These are phyloP conservation scores for Phalacrocorax carbo DNA, from an alignment of 2,113 vertebrate species.

Conservation along the genomic window DNA sequence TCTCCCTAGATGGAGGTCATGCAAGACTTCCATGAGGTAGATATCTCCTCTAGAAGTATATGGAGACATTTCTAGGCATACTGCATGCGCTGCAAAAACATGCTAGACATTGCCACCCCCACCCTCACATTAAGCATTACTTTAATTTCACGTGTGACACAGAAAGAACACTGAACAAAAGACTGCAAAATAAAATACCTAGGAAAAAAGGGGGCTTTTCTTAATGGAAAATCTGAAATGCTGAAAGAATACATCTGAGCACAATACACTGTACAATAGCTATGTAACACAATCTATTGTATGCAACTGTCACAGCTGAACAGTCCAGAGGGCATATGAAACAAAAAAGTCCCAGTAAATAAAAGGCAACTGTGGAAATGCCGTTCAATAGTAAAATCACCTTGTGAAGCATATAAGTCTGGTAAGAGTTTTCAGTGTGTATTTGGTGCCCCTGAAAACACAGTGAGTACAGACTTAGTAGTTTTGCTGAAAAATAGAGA, in stretches of 20 bases:
- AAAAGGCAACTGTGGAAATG: not conserved
- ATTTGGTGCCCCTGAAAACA: not conserved
- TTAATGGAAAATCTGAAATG: not conserved
- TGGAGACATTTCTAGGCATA: not conserved
- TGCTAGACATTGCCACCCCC: accelerated
- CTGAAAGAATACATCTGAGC: not conserved
- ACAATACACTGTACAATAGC: not conserved
- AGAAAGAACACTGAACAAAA: not conserved
- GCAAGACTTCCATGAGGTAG: not conserved
- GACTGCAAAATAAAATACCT: not conserved
- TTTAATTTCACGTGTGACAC: not conserved
- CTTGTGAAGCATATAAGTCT: not conserved
- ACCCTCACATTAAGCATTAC: not conserved
- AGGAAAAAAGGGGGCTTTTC: not conserved
- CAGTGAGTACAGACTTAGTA: not conserved
- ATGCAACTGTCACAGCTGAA: not conserved
- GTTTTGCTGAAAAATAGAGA: not conserved
- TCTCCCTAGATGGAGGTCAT: not conserved
- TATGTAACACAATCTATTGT: not conserved
- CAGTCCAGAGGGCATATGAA: not conserved
- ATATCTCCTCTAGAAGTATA: not conserved
- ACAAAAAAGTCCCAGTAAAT: not conserved
- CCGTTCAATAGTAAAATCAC: not conserved
- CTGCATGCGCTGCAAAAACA: not conserved
- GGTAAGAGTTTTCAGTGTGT: not conserved